phyloP scores from a whole-genome alignment of 2,113 vertebrate genomes.

The Ictalurus punctatus region DNA sequence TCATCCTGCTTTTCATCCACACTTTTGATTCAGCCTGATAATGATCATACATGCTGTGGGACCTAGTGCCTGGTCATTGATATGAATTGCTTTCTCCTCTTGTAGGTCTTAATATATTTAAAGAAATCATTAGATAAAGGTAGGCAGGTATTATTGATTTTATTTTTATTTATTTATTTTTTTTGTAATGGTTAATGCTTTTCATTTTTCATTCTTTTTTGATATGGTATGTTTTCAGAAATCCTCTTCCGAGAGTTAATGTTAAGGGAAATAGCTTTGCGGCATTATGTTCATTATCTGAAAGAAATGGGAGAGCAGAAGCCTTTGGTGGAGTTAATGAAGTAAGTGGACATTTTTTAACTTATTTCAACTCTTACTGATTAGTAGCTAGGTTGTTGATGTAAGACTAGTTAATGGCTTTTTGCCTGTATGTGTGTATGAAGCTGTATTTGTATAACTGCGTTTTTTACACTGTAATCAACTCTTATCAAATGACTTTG shows the following conservation, averaged over 20 bases:
- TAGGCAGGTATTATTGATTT: conserved; percentile 59
- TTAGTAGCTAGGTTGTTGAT: neutral
- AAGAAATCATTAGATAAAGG: conserved; percentile 90
- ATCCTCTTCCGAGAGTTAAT: conserved; percentile 88
- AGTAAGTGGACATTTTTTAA: conserved; percentile 67
- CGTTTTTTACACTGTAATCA: conserved; percentile 11
- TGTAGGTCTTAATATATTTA: conserved; percentile 88
- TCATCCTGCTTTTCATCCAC: neutral
- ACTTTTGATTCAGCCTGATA: neutral
- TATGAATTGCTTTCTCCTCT: conserved; percentile 9
- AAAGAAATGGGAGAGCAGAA: conserved; percentile 84
- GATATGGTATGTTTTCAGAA: conserved; percentile 66
- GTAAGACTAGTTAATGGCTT: neutral
- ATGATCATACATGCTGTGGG: neutral
- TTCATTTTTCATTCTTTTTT: neutral
- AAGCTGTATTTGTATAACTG: conserved; percentile 14
- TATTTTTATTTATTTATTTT: neutral
- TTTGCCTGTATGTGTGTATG: neutral
- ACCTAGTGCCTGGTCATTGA: neutral
- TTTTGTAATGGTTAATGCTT: neutral
- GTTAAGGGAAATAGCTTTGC: conserved; percentile 83
- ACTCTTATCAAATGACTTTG: conserved; percentile 10
- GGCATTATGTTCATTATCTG: conserved; percentile 89
- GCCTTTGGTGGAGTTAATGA: conserved; percentile 85
- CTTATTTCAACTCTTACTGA: neutral